phyloP scores from a whole-genome alignment of 1,140 invertebrate genomes.

The Rhizoglyphus robini region DNA sequence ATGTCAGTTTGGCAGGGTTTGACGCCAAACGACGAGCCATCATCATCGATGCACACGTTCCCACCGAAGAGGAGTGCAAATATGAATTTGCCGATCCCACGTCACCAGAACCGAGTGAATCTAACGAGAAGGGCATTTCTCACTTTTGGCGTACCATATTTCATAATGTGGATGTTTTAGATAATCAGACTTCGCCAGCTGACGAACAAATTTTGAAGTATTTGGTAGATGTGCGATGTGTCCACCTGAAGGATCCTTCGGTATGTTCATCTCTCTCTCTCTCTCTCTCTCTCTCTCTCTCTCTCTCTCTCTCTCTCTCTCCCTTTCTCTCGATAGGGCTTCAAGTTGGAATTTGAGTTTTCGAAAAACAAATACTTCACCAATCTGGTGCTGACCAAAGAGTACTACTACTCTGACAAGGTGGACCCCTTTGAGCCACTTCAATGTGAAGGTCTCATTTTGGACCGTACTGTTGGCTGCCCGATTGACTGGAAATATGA shows the following conservation, averaged over 20 bases:
- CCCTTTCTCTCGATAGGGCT: constrained; percentile 49
- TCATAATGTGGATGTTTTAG: constrained; percentile 77
- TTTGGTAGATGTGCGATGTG: constrained; percentile 75
- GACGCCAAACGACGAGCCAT: constrained; percentile 69
- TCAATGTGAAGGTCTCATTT: constrained; percentile 93
- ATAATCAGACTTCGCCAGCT: constrained; percentile 81
- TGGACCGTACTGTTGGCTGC: constrained; percentile 54
- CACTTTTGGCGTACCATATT: constrained; percentile 96
- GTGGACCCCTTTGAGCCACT: constrained; percentile 83
- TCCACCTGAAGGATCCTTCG: constrained; percentile 55
- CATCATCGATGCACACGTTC: constrained; percentile 63
- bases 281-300: too few relatives aligned
- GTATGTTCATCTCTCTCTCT: too few relatives aligned
- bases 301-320: constrained; percentile 22
- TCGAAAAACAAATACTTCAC: constrained; percentile 87
- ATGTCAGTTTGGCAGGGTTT: too few relatives aligned
- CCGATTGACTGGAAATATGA: constrained; percentile 87
- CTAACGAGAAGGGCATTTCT: constrained; percentile 55
- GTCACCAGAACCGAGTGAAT: constrained; percentile 37
- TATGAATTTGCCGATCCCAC: constrained; percentile 53
- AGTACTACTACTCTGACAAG: constrained; percentile 82
- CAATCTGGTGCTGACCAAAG: constrained; percentile 84
- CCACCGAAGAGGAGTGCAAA: constrained; percentile 69
- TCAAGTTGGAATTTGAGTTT: constrained; percentile 86
- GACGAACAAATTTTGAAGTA: constrained; percentile 89